A percentile compares a stretch with the other conserved stretches of the same genome.
Conservation (phyloP, 2,888 invertebrate genomes). For the Drosophila meridionalis region DNA sequence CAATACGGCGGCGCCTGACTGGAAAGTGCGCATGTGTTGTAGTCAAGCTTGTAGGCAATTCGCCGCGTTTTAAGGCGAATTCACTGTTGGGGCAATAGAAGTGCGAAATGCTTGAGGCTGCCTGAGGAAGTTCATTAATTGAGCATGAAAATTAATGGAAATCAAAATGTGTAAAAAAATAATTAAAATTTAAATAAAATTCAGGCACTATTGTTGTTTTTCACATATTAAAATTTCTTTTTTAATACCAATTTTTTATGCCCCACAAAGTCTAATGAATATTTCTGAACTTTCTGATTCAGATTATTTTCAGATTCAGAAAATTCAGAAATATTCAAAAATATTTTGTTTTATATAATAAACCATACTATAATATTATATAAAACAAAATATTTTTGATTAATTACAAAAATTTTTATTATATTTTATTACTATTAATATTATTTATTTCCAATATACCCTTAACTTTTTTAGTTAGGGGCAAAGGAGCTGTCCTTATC, state of each 20-base stretch:
- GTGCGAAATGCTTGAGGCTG: neutral
- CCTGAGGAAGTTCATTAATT: neutral
- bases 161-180: neutral
- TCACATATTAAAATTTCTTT: neutral
- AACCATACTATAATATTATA: too few species aligned
- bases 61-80: slow-evolving; percentile 65
- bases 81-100: slow-evolving; percentile 17
- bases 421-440: neutral
- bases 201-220: neutral
- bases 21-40: slow-evolving; percentile 74
- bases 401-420: neutral
- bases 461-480: neutral
- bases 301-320: too few species aligned
- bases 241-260: too few species aligned
- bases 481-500: neutral
- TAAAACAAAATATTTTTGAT: neutral
- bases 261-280: too few species aligned
- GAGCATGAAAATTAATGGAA: neutral
- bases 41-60: slow-evolving; percentile 45
- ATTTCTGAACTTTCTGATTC: too few species aligned
- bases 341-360: too few species aligned
- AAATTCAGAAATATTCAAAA: too few species aligned
- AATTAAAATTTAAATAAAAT: neutral
- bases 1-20: slow-evolving; percentile 29
- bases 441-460: neutral